These are phyloP conservation scores for Pterostichus niger DNA, from an alignment of 2,888 invertebrate genomes.

Conservation along the genomic window DNA sequence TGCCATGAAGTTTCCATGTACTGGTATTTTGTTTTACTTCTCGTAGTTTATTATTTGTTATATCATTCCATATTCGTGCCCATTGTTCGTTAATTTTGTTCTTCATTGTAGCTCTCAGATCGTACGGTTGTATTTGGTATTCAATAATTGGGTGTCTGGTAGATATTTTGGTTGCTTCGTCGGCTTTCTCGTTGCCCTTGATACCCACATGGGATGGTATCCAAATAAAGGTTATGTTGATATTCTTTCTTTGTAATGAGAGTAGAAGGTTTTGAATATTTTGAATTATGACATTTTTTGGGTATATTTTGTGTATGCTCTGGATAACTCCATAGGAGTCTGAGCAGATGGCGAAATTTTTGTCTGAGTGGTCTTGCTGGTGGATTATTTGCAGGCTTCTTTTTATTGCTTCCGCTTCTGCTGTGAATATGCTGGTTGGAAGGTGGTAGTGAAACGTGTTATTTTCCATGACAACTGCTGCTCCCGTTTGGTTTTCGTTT, in stretches of 20 bases:
- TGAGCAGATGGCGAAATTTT: neutral
- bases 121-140: neutral
- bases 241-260: neutral
- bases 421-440: too few relatives aligned
- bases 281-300: neutral
- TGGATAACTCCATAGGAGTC: neutral
- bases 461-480: too few relatives aligned
- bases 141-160: neutral
- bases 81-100: neutral
- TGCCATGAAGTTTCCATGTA: neutral
- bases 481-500: too few relatives aligned
- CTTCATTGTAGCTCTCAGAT: neutral
- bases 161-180: neutral
- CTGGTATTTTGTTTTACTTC: neutral
- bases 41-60: conserved; percentile 25
- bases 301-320: neutral
- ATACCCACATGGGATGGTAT: conserved; percentile 10
- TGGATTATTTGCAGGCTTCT: neutral
- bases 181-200: neutral
- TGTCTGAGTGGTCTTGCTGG: neutral
- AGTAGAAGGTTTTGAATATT: neutral
- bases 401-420: neutral
- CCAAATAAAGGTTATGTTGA: neutral
- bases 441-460: too few relatives aligned
- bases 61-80: neutral